A percentile compares a stretch with the other conserved stretches of the same genome.
These are phyloP conservation scores for Saimiri boliviensis DNA, from an alignment of 2,113 vertebrate genomes.

Conservation along the genomic window DNA sequence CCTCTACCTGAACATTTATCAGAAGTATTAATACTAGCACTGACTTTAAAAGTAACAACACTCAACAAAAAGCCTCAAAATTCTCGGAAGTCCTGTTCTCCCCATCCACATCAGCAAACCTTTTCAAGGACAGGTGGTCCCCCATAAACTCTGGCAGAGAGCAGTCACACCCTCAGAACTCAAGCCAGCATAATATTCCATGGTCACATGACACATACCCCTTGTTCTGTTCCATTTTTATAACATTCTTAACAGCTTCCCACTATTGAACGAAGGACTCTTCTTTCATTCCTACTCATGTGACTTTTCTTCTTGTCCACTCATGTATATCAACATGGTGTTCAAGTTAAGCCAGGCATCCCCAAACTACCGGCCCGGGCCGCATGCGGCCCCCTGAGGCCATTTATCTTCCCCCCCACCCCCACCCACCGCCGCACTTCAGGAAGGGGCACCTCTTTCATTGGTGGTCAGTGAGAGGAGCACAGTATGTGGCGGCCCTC, in stretches of 20 bases:
- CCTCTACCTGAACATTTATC: neutral
- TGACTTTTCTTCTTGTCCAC: neutral
- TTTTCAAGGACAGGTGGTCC: neutral
- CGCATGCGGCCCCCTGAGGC: too few relatives aligned
- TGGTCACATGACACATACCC: neutral
- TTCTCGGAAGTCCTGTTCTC: neutral
- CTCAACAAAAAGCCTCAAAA: neutral
- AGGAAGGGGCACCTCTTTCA: too few relatives aligned
- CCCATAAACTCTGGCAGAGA: neutral
- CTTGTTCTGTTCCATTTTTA: conserved; percentile 38
- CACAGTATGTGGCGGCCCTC: too few relatives aligned
- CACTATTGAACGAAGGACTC: neutral
- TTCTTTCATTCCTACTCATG: conserved; percentile 20
- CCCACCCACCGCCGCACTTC: too few relatives aligned
- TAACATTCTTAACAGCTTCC: neutral
- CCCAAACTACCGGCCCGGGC: too few relatives aligned
- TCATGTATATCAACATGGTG: neutral
- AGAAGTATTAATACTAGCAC: neutral
- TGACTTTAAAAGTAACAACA: neutral
- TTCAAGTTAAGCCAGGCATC: too few relatives aligned
- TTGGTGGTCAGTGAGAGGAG: too few relatives aligned
- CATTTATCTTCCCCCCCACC: too few relatives aligned
- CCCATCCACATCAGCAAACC: neutral
- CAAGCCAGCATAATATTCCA: neutral
- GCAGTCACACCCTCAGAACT: neutral